Percentiles rank a stretch among this genome's conserved stretches.
Evolutionary conservation across 1,140 invertebrate genomes (phyloP).

Genomic region (Anagrus nilaparvatae): DNA sequence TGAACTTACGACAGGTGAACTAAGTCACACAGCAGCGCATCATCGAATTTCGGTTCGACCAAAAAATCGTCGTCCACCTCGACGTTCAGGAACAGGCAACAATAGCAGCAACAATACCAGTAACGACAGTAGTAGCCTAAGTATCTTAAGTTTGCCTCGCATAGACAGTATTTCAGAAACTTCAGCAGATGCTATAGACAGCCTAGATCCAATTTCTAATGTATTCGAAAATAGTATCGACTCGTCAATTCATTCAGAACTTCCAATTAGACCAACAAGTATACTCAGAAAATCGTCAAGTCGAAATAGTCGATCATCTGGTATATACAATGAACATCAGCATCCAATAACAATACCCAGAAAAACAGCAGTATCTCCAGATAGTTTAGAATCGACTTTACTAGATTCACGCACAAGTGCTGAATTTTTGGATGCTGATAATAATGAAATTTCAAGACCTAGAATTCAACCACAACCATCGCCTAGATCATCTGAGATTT

Average conservation of each 20-base stretch:
- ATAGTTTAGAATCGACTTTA: constrained; percentile 30
- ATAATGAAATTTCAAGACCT: too few species aligned
- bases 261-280: too few species aligned
- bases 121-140: constrained; percentile 16
- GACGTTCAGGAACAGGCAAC: constrained; percentile 21
- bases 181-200: constrained; percentile 10
- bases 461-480: constrained; percentile 1
- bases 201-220: constrained; percentile 6
- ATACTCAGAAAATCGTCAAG: constrained; percentile 35
- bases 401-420: constrained; percentile 19
- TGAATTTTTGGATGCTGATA: constrained; percentile 6
- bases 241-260: not conserved
- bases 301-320: constrained; percentile 30
- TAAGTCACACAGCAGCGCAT: constrained; percentile 37
- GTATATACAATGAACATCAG: constrained; percentile 34
- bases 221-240: not conserved
- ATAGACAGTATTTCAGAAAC: constrained; percentile 12
- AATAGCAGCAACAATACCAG: constrained; percentile 13
- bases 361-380: constrained; percentile 33
- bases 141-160: not conserved
- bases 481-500: constrained; percentile 4
- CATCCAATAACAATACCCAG: constrained; percentile 23
- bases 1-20: constrained; percentile 28
- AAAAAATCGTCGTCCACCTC: constrained; percentile 37
- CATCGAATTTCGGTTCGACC: constrained; percentile 39